Conservation (phyloP, 2,113 vertebrate genomes). For the Entosphenus tridentatus region DNA sequence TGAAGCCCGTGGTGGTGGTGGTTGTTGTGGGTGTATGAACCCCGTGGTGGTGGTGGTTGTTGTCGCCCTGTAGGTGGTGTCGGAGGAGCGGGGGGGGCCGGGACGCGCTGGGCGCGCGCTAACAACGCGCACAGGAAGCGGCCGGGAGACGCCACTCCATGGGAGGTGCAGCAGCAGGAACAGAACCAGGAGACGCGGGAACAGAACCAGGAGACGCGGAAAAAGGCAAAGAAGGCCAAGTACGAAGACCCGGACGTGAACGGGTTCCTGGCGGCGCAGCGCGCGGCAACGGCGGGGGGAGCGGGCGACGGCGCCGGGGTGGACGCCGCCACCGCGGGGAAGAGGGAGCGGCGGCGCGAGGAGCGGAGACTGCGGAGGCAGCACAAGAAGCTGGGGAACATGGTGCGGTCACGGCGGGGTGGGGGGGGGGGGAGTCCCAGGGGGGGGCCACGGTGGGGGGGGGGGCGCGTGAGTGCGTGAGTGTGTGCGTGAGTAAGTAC, state of each 20-base stretch:
- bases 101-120: constrained; percentile 67
- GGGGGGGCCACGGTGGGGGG: too few species aligned
- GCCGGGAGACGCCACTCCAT: constrained; percentile 40
- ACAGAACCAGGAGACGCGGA: constrained; percentile 13
- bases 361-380: constrained; percentile 48
- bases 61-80: too few species aligned
- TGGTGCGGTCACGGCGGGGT: constrained; percentile 33
- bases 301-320: constrained; percentile 9
- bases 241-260: constrained; percentile 53
- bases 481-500: too few species aligned
- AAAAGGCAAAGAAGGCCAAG: constrained; percentile 31
- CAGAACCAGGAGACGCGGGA: too few species aligned
- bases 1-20: too few species aligned
- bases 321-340: constrained; percentile 21
- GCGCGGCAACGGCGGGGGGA: constrained; percentile 17
- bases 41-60: too few species aligned
- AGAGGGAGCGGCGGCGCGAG: constrained; percentile 48
- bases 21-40: too few species aligned
- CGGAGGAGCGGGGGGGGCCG: constrained; percentile 12
- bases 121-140: constrained; percentile 26
- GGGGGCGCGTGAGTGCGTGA: too few species aligned
- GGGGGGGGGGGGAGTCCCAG: not conserved
- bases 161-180: constrained; percentile 31
- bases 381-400: constrained; percentile 33
- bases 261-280: constrained; percentile 44